Percentiles rank a stretch among this genome's conserved stretches.
These are phyloP conservation scores for Podilymbus podiceps DNA, from an alignment of 2,113 vertebrate species.

Conservation along the genomic window DNA sequence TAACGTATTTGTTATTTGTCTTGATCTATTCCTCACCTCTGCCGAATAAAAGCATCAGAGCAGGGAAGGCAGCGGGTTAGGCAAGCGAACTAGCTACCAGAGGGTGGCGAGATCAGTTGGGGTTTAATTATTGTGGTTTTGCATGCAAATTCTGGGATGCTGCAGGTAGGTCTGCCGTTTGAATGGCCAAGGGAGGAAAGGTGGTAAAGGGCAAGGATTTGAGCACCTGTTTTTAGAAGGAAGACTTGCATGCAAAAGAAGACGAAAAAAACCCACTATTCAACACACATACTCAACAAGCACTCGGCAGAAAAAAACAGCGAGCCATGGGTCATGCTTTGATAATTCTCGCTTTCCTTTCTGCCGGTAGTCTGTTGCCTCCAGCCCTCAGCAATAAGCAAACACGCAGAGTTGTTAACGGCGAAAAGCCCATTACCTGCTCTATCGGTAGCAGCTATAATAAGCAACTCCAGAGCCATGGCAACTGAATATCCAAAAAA, in stretches of 20 bases:
- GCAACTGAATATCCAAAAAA: neutral
- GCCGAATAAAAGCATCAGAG: neutral
- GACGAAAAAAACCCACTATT: too few species aligned
- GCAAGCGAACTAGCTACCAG: neutral
- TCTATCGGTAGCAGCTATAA: neutral
- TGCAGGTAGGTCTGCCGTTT: neutral
- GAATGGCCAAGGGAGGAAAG: neutral
- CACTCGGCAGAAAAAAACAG: neutral
- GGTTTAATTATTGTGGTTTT: neutral
- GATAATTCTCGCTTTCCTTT: neutral
- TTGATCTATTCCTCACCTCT: neutral
- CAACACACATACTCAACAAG: too few species aligned
- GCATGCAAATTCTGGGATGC: neutral
- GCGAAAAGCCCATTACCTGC: neutral
- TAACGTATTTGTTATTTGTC: neutral
- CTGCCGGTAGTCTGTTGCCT: neutral
- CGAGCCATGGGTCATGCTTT: neutral
- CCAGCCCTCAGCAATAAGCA: neutral
- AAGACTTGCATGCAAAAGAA: neutral
- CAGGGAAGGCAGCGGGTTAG: accelerated
- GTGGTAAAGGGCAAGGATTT: neutral
- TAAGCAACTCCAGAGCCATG: neutral
- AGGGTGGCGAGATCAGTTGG: neutral
- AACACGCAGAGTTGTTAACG: neutral
- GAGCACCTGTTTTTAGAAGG: neutral